Evolutionary conservation across 2,888 invertebrate genomes (phyloP), one percentile per base, ranked within the genome.

Genomic region (Melangyna quadrimaculata): DNA sequence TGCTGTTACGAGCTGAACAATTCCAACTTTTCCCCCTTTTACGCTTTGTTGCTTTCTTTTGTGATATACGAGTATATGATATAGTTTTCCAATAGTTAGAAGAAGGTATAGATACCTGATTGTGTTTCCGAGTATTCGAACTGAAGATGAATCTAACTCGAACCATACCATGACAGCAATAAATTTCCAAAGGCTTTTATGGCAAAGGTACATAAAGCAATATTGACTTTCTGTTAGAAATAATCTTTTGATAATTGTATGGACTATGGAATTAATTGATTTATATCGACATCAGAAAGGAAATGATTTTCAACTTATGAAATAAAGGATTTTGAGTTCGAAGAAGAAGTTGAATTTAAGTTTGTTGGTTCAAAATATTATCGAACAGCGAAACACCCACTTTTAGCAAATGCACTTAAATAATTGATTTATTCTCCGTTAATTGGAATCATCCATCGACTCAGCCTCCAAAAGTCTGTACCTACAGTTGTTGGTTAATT

Each of bases 401-500:
- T 45, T 7, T 27, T n/a, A n/a, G n/a, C 27, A 43, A 65, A 6
- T 45, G 51, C 27, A 48, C 59, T 63, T 73, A 35, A 73, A 55
- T 75, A 79, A 80, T 77, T 84, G 67, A 80, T 72, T 80, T 77
- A 72, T 67, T 75, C 65, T 67, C 7, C 12, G 51, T 43, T 53
- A 51, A 74, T 57, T 70, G 71, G 74, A 67, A 74, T 79, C 70
- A 74, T 74, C 48, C 70, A 74, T 74, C 48, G 57, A 69, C 63
- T 63, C 83, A 70, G 27, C 40, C 72, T 24, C 43, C 57, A 17
- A 45, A 10, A 45, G 45, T 65, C 29, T 45, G 3, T 43, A 32
- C n/a, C n/a, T n/a, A n/a, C n/a, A n/a, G n/a, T n/a, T n/a, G 24
- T n/a, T 53, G 32, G 43, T 40, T 59, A 75, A 75, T 80, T 67